Base-by-base conservation (phyloP, 2,888 invertebrate genomes). In the Drosophila barbarae region DNA sequence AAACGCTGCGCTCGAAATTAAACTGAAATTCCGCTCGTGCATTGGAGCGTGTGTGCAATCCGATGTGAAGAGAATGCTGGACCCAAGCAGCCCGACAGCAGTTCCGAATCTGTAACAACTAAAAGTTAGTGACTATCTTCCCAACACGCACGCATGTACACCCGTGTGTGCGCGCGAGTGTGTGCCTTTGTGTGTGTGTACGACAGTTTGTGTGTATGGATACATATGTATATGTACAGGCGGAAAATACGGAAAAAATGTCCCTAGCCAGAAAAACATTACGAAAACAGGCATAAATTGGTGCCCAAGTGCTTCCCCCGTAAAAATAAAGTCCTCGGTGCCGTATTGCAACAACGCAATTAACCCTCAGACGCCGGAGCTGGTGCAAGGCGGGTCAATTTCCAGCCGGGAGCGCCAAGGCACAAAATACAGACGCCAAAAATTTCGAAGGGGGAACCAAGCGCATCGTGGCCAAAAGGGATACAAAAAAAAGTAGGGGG, bases 91-190 rank as follows among this genome's bases (percentile, higher is more conserved):
- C 72, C 72, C 74, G 61, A 72, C 69, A 56, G 32, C 69, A 56
- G 32, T 55, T 30, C 54, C 67, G 66, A 60, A 82, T 69, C 77
- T 77, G 68, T 82, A 84, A 84, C 68, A 76, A 76, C 77, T 65
- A 72, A 61, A 69, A 82, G 71, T 79, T 74, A 83, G 84, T 77
- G 80, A 65, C 74, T 70, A 77, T 68, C 57, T 68, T 68, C 50
- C 66, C 66, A 66, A 66, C 69, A 41, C 52, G 44, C 53, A 61
- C 77, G 59, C 80, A 82, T 82, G 77, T 79, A 53, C 42, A 61
- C 59, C 60, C 55, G 46, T 69, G 74, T 71, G 67, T 60, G 59
- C 50, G 50, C 61, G 70, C 68, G 73, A 63, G 75, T 69, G 64
- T 57, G 58, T 55, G 56, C 67, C 63, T 52, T 71, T 63, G 63